Evolutionary conservation across 2,113 vertebrate genomes (phyloP).

Genomic region (Monarcha castaneiventris): DNA sequence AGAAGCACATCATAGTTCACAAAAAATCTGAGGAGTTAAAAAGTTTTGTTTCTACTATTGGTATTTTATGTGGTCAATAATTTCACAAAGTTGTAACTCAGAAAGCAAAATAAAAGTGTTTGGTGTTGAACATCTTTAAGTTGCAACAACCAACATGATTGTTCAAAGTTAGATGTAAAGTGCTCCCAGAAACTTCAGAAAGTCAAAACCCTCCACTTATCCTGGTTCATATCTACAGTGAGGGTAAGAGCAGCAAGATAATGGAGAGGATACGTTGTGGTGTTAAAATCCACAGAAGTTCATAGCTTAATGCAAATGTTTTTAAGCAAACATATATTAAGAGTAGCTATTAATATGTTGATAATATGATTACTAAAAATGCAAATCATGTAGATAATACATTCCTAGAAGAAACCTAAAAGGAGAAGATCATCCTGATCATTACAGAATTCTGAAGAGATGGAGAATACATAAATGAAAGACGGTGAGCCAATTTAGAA

Average conservation of each 20-base stretch:
- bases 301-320: not conserved
- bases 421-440: not conserved
- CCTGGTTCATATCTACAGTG: not conserved
- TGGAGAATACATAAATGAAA: not conserved
- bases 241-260: not conserved
- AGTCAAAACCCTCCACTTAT: not conserved
- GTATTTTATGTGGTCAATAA: not conserved
- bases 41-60: not conserved
- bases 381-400: not conserved
- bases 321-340: not conserved
- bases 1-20: not conserved
- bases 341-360: not conserved
- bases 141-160: not conserved
- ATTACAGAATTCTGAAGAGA: not conserved
- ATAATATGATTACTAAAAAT: not conserved
- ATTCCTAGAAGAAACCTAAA: not conserved
- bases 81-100: not conserved
- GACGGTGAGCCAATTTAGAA: not conserved
- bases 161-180: not conserved
- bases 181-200: not conserved
- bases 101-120: not conserved
- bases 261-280: not conserved
- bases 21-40: not conserved
- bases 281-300: not conserved
- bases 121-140: not conserved